phyloP scores from a whole-genome alignment of 1,140 invertebrate genomes.

The Diploscapter pachys region DNA sequence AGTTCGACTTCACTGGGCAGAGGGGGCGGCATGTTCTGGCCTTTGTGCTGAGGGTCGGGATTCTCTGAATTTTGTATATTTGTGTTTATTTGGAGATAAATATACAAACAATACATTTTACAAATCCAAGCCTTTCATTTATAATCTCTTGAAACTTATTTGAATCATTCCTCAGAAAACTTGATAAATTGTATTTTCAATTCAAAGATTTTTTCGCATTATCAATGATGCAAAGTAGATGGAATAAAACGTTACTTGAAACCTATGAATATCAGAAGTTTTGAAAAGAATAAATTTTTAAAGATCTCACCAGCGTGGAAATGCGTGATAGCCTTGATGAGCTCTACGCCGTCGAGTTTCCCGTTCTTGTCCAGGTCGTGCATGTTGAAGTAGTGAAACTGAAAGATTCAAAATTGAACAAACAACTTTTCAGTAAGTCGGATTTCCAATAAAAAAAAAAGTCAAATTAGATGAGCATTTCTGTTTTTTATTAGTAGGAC shows the following conservation, averaged over 20 bases:
- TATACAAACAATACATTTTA: no score
- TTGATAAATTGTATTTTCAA: not conserved
- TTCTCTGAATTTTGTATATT: conserved; percentile 45
- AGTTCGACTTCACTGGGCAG: conserved; percentile 61
- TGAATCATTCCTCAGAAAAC: not conserved
- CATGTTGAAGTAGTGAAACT: conserved; percentile 65
- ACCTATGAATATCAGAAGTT: no score
- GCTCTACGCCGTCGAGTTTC: conserved; percentile 47
- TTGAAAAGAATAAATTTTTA: not conserved
- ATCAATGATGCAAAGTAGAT: no score
- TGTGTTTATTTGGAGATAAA: not conserved
- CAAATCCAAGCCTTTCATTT: not conserved
- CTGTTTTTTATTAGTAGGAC: no score
- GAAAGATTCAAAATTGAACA: no score
- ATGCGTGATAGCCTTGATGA: conserved; percentile 57
- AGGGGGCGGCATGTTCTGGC: conserved; percentile 46
- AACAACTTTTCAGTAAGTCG: no score
- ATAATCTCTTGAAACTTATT: not conserved
- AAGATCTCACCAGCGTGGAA: conserved; percentile 51
- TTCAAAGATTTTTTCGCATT: not conserved
- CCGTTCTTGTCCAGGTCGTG: conserved; percentile 59
- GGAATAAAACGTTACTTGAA: not conserved
- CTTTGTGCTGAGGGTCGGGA: conserved; percentile 43
- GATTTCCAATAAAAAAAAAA: no score
- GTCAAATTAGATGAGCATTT: no score